A percentile compares a stretch with the other conserved stretches of the same genome.
Conservation (phyloP, 1,140 invertebrate genomes). For the Venustaconcha ellipsiformis region DNA sequence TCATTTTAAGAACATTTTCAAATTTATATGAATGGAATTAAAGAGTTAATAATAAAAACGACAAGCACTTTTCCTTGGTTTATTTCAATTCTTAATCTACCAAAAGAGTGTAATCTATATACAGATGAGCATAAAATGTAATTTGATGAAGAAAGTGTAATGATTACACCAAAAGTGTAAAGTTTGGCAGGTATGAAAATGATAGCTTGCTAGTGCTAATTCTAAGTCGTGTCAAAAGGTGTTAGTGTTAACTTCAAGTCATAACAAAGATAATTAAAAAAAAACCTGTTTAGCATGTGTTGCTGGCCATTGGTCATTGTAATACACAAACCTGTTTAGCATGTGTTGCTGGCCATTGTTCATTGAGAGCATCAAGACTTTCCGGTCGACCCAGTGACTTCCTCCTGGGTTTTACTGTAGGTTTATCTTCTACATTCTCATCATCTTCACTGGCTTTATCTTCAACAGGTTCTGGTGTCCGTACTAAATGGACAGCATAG, state of each 20-base stretch:
- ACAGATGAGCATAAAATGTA: too few relatives aligned
- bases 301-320: conserved; percentile 60
- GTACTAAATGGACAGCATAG: conserved; percentile 79
- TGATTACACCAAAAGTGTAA: too few relatives aligned
- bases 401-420: conserved; percentile 16
- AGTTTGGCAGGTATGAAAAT: too few relatives aligned
- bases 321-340: conserved; percentile 62
- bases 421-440: conserved; percentile 43
- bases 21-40: too few relatives aligned
- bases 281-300: conserved; percentile 69
- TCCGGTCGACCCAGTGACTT: conserved; percentile 37
- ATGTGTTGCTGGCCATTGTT: conserved; percentile 66
- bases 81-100: too few relatives aligned
- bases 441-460: conserved; percentile 67
- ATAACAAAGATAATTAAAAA: not conserved
- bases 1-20: too few relatives aligned
- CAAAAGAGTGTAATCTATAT: too few relatives aligned
- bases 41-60: too few relatives aligned
- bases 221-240: not conserved
- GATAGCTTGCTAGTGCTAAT: too few relatives aligned
- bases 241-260: too few relatives aligned
- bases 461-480: conserved; percentile 76
- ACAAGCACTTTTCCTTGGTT: too few relatives aligned
- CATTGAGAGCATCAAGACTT: conserved; percentile 53
- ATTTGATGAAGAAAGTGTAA: too few relatives aligned